Evolutionary conservation across 2,888 invertebrate species (phyloP).

Genomic region (Leptinotarsa tumamoca): DNA sequence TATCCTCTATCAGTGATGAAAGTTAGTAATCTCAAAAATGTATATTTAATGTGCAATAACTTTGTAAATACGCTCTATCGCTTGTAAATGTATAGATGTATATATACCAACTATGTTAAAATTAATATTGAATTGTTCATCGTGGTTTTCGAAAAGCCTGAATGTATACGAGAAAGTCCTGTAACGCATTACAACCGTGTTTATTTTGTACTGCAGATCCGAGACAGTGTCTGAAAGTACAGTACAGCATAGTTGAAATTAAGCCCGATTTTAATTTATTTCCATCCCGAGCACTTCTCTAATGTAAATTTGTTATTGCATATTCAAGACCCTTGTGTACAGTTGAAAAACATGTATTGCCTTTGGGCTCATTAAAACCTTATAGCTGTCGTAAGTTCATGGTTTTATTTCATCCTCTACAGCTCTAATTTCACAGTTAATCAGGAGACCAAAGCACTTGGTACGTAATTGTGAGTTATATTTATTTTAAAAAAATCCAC

Average conservation of each 20-base stretch:
- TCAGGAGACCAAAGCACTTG: not conserved
- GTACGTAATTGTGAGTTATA: not conserved
- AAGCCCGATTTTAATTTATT: constrained; percentile 31
- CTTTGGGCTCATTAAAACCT: constrained; percentile 65
- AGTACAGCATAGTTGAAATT: constrained; percentile 11
- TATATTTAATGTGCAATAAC: constrained; percentile 68
- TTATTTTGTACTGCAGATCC: constrained; percentile 9
- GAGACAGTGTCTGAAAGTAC: constrained; percentile 2
- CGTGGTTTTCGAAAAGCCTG: constrained; percentile 51
- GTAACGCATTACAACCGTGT: constrained; percentile 14
- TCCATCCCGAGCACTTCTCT: constrained; percentile 49
- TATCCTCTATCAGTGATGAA: constrained; percentile 46
- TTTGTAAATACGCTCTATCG: constrained; percentile 64
- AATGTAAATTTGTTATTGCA: constrained; percentile 66
- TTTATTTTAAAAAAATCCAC: not conserved
- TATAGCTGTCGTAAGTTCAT: constrained; percentile 64
- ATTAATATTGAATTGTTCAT: constrained; percentile 42
- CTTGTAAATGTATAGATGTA: constrained; percentile 67
- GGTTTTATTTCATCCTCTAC: constrained; percentile 39
- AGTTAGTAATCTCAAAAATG: constrained; percentile 52
- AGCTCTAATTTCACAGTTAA: constrained; percentile 19
- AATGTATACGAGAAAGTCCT: constrained; percentile 62
- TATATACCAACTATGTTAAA: constrained; percentile 54
- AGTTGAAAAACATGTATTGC: constrained; percentile 65
- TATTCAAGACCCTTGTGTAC: constrained; percentile 64